Evolutionary conservation across 2,113 vertebrate genomes (phyloP), one percentile per base, ranked within the genome.

Genomic region (Apaloderma vittatum): DNA sequence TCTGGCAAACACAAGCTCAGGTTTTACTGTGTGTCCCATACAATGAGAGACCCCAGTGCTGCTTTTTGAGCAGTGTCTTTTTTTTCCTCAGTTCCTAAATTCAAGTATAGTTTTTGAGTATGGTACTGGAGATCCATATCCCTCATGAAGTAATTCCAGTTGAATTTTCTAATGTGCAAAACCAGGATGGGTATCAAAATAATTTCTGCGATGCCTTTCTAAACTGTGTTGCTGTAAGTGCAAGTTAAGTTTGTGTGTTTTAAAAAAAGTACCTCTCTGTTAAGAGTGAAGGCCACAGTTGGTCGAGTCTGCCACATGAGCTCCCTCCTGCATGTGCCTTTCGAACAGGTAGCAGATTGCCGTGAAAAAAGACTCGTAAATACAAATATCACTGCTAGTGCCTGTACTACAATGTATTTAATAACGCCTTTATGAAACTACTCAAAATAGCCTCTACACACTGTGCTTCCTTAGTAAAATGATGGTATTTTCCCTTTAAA

Each of bases 231-330:
- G 78, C 34, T 26, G 45, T 6, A 66, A 70, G 58, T 26, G 36
- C 62, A 27, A 40, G 17, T 26, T 32, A 30, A 29, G 46, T 48
- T 36, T 58, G 20, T 54, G 52, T 68, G 40, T 86, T 63, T 71
- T 34, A 21, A 73, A 58, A 70, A 21, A 36, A 63, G 32, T 45
- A 46, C 34, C 52, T 94, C 86, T 86, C 34, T 40, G 36, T 48
- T 79, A 72, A 51, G 45, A 89, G 70, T 11, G 74, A 97, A 94
- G 86, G 95, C 93, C 94, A 75, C 76, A n/a, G 84, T 3, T 82
- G 94, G 70, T 93, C 4, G 9, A 27, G 37, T 52, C 77, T 82
- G 72, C 45, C 61, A 27, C n/a, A 5, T 5, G 9, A 88, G 54
- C 3, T 2, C 37, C 40, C 63, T 91, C 66, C 72, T 61, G 82